Percentiles rank a stretch among this genome's conserved stretches.
phyloP scores from a whole-genome alignment of 2,113 vertebrate genomes.

The Ranitomeya variabilis region DNA sequence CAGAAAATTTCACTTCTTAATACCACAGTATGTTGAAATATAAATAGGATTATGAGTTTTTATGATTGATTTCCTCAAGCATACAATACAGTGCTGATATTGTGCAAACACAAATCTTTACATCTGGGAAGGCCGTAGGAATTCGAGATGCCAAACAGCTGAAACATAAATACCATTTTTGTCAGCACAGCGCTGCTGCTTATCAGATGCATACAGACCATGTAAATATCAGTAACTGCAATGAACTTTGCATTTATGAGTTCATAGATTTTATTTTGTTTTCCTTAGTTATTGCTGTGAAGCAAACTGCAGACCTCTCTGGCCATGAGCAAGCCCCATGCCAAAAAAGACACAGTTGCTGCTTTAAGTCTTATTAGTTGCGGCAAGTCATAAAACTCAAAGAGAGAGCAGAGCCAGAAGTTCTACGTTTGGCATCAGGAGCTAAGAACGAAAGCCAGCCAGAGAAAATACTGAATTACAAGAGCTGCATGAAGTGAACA shows the following conservation, averaged over 20 bases:
- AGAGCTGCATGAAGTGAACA: constrained; percentile 43
- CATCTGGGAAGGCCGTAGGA: constrained; percentile 31
- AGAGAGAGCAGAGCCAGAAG: constrained; percentile 37
- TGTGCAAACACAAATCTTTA: constrained; percentile 31
- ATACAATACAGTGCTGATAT: constrained; percentile 34
- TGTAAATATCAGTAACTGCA: constrained; percentile 33
- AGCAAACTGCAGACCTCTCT: constrained; percentile 25
- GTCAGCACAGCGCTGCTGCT: constrained; percentile 21
- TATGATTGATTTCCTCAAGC: constrained; percentile 43
- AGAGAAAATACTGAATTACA: constrained; percentile 48
- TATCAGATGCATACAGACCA: constrained; percentile 32
- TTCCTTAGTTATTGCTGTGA: constrained; percentile 28
- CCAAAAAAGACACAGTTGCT: constrained; percentile 43
- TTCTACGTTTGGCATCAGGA: constrained; percentile 34
- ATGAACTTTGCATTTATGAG: constrained; percentile 40
- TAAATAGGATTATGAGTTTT: constrained; percentile 41
- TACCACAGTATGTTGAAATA: constrained; percentile 26
- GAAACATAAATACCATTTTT: constrained; percentile 35
- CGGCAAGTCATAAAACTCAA: constrained; percentile 38
- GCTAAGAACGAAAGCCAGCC: constrained; percentile 26
- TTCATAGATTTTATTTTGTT: constrained; percentile 41
- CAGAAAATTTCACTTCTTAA: constrained; percentile 33
- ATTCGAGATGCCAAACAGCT: constrained; percentile 22
- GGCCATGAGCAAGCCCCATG: not conserved
- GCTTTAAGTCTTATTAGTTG: constrained; percentile 39